Evolutionary conservation across 2,888 invertebrate species (phyloP).

Genomic region (Ophion ellenae): DNA sequence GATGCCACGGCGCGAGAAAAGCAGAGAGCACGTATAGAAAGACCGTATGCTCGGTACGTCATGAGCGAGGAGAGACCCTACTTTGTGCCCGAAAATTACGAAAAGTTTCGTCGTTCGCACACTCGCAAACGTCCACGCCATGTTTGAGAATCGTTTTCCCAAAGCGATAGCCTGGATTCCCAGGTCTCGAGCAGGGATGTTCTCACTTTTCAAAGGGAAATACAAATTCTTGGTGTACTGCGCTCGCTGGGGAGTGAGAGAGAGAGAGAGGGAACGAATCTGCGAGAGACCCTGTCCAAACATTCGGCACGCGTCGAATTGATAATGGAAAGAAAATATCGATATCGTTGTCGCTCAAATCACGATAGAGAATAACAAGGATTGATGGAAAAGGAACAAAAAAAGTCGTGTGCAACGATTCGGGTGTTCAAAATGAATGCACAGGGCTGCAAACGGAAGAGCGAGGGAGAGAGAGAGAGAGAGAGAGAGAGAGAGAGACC

Average conservation of each 20-base stretch:
- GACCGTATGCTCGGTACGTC: background rate
- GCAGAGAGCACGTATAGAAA: background rate
- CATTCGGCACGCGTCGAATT: conserved; percentile 61
- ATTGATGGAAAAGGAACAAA: conserved; percentile 10
- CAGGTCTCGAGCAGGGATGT: conserved; percentile 9
- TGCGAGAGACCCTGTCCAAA: conserved; percentile 40
- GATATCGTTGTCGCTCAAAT: conserved; percentile 30
- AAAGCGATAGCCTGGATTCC: conserved; percentile 18
- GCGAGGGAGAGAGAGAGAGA: background rate
- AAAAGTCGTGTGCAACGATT: conserved; percentile 14
- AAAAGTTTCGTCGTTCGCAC: conserved; percentile 45
- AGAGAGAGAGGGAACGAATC: background rate
- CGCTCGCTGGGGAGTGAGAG: background rate
- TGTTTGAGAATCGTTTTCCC: conserved; percentile 1
- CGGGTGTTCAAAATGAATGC: conserved; percentile 14
- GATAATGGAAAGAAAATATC: conserved; percentile 63
- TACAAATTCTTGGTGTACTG: conserved; percentile 30
- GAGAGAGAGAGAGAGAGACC: background rate
- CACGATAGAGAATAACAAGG: conserved; percentile 21
- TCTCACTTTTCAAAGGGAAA: conserved; percentile 32
- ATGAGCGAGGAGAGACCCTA: conserved; percentile 18
- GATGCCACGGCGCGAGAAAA: conserved; percentile 24
- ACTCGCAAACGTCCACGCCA: background rate
- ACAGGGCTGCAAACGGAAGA: background rate
- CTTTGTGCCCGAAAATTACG: conserved; percentile 60